Evolutionary conservation across 2,797 vertebrate genomes (phyloP), one percentile per base, ranked within the genome.

Genomic region (Oreortyx pictus): DNA sequence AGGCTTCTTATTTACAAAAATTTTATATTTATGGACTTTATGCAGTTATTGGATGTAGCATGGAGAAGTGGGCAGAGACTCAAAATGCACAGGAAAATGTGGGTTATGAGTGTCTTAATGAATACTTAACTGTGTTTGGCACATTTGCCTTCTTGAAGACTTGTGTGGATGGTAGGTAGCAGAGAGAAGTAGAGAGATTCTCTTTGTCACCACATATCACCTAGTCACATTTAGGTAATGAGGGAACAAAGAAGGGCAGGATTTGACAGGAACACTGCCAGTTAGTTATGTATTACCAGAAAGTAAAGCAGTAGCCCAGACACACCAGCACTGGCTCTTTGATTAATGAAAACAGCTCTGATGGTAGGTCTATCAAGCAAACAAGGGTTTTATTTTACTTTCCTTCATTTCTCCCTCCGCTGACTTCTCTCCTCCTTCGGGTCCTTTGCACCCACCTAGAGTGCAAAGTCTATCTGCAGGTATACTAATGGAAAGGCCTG

Each of bases 311-410:
- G 81, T 27, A 95, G 47, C 31, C 46, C 77, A 83, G 60, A 49
- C 43, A 43, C 29, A 86, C n/a, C 37, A 75, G 29, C 14, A 24
- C 39, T 86, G 70, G 43, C 16, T 22, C 35, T 74, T 47, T 50
- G 29, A 76, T 22, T 54, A 61, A 75, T 25, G 33, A 71, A 89
- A 84, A 44, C 11, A 57, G 10, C 12, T 83, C 70, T 50, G 17
- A 65, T 4, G 1, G 68, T 27, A 88, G 64, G 25, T 85, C 57
- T 56, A 60, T 18, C 67, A 82, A 80, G 73, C 35, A 86, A 88
- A 80, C 13, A 72, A 64, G 43, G 29, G 33, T 47, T 86, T 71
- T 66, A 43, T 74, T 89, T 89, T 82, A 61, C 80, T 71, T 78
- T 79, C 27, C 14, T 6, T 47, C 4, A 50, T 84, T 76, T 84